phyloP scores from a whole-genome alignment of 2,888 invertebrate genomes.

The Drosophila macrothrix region DNA sequence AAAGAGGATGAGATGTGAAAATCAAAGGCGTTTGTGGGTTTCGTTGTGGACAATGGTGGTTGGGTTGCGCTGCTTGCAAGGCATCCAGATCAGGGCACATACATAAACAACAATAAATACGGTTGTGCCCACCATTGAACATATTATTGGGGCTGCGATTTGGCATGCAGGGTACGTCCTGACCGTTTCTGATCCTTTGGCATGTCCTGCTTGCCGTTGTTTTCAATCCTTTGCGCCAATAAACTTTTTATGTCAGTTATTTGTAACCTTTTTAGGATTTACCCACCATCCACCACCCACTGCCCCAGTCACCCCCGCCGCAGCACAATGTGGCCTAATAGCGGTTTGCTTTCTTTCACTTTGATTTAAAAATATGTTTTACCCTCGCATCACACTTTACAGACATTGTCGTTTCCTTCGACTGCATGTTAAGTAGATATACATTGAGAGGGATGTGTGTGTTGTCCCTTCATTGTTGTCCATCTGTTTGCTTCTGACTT shows the following conservation, averaged over 20 bases:
- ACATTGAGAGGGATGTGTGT: conserved; percentile 27
- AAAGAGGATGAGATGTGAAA: conserved; percentile 35
- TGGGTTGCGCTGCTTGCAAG: conserved; percentile 3
- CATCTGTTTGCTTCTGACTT: conserved; percentile 50
- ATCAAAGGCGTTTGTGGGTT: conserved; percentile 52
- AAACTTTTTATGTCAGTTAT: conserved; percentile 77
- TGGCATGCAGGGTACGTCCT: conserved; percentile 65
- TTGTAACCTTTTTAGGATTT: conserved; percentile 76
- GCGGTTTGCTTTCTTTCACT: conserved; percentile 64
- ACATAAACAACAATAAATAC: conserved; percentile 79
- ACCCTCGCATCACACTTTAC: conserved; percentile 35
- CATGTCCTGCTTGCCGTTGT: conserved; percentile 49
- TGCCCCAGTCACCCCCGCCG: conserved; percentile 1
- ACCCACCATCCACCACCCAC: conserved; percentile 16
- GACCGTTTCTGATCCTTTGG: conserved; percentile 29
- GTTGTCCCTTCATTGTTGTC: conserved; percentile 30
- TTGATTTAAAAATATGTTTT: conserved; percentile 79
- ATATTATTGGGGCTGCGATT: conserved; percentile 55
- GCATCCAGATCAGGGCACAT: conserved; percentile 57
- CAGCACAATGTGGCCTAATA: conserved; percentile 66
- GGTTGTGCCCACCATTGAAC: conserved; percentile 57
- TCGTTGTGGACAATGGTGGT: conserved; percentile 14
- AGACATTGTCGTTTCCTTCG: conserved; percentile 17
- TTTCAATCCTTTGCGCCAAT: conserved; percentile 78
- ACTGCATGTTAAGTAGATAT: conserved; percentile 23